A percentile compares a stretch with the other conserved stretches of the same genome.
These are phyloP conservation scores for Heliothis subflexa DNA, from an alignment of 1,140 invertebrate species.

Conservation along the genomic window DNA sequence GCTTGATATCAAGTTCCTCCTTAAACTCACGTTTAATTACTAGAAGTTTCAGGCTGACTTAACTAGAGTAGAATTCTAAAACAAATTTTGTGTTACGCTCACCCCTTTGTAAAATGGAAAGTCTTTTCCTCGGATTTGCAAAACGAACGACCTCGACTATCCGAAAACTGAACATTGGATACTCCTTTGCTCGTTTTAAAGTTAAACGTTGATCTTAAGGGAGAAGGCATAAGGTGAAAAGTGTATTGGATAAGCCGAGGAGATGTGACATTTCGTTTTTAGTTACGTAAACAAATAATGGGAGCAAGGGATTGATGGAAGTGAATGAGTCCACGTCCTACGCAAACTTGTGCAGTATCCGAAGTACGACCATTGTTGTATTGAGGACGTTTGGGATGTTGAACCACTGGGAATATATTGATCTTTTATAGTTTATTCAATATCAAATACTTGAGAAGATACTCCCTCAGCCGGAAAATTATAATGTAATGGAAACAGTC, in stretches of 20 bases:
- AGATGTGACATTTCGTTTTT: constrained; percentile 61
- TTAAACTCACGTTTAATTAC: constrained; percentile 46
- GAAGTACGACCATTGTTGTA: constrained; percentile 63
- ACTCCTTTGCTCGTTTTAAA: constrained; percentile 5
- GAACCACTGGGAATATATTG: constrained; percentile 58
- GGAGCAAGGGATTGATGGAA: constrained; percentile 74
- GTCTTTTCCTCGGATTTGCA: constrained; percentile 56
- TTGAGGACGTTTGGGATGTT: constrained; percentile 58
- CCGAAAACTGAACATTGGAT: constrained; percentile 49
- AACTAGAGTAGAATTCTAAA: constrained; percentile 45
- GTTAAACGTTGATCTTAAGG: constrained; percentile 42
- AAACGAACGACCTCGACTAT: constrained; percentile 50
- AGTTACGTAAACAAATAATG: constrained; percentile 74
- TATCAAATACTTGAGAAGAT: constrained; percentile 52
- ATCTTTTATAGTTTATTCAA: constrained; percentile 60
- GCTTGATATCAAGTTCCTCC: too few relatives aligned
- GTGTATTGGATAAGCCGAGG: constrained; percentile 29
- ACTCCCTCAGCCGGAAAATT: constrained; percentile 46
- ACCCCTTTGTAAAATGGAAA: constrained; percentile 57
- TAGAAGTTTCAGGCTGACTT: constrained; percentile 11
- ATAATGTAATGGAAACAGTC: constrained; percentile 38
- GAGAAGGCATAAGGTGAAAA: constrained; percentile 47
- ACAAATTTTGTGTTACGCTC: constrained; percentile 51
- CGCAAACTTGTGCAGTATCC: constrained; percentile 72
- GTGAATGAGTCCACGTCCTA: constrained; percentile 76